A percentile compares a stretch with the other conserved stretches of the same genome.
Evolutionary conservation across 2,113 vertebrate genomes (phyloP).

Genomic region (Petromus typicus): DNA sequence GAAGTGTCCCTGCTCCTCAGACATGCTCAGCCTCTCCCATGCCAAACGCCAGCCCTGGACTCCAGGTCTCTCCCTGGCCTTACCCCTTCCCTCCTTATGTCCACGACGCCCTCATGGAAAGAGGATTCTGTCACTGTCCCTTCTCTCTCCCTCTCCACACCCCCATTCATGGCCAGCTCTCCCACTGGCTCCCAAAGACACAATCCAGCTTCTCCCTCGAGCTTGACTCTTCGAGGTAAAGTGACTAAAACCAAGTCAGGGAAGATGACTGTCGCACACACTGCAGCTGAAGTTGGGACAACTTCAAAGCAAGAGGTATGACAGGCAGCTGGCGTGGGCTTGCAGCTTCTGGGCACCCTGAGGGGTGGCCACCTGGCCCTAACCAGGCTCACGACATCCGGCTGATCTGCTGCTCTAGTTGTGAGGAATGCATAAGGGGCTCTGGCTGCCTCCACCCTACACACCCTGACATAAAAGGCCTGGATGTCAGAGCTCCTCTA

Average conservation of each 20-base stretch:
- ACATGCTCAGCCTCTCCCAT: neutral
- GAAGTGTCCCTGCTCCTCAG: neutral
- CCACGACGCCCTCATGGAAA: neutral
- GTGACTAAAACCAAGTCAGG: neutral
- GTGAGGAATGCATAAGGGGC: neutral
- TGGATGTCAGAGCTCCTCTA: neutral
- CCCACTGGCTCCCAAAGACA: neutral
- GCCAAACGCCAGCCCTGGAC: neutral
- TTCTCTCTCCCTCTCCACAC: neutral
- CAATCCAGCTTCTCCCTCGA: neutral
- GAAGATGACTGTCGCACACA: rapidly evolving
- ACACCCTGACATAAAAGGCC: neutral
- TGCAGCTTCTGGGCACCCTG: rapidly evolving
- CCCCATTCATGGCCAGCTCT: neutral
- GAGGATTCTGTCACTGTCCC: neutral
- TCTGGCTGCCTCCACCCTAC: neutral
- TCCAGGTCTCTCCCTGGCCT: neutral
- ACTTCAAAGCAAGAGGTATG: neutral
- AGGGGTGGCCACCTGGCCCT: no score
- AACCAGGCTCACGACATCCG: neutral
- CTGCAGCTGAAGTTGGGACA: rapidly evolving
- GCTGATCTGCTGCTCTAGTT: neutral
- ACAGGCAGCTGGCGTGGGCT: no score
- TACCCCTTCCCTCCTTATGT: neutral
- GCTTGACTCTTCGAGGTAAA: neutral